Conservation (phyloP, 1,140 invertebrate genomes). For the Brachionus paranguensis region DNA sequence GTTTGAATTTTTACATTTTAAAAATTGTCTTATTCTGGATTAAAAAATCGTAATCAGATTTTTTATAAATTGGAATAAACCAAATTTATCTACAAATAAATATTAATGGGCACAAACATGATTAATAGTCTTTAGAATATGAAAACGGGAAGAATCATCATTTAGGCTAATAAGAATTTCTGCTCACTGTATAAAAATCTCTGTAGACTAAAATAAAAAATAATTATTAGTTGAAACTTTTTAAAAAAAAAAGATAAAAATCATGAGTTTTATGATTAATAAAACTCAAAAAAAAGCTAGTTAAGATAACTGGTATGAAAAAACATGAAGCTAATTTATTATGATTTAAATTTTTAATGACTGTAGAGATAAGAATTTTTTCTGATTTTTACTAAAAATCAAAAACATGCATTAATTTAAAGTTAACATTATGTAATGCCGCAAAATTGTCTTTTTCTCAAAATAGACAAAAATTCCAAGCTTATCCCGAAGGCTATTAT, state of each 20-base stretch:
- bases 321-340: neutral
- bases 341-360: neutral
- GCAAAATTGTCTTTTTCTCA: neutral
- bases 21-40: no score
- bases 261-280: neutral
- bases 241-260: neutral
- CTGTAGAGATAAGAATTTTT: neutral
- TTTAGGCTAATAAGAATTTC: no score
- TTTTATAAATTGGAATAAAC: no score
- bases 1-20: no score
- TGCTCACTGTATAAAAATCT: no score
- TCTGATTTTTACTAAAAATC: neutral
- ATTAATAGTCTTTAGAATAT: no score
- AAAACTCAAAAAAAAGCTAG: neutral
- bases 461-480: neutral
- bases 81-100: no score
- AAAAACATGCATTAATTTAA: neutral
- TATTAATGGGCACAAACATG: no score
- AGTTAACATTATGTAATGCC: neutral
- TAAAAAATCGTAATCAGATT: no score
- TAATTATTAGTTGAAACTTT: neutral
- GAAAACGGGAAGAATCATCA: no score
- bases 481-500: neutral
- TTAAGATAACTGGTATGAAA: neutral
- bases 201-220: no score